phyloP scores from a whole-genome alignment of 1,140 invertebrate genomes.

The Branchinecta lindahli region DNA sequence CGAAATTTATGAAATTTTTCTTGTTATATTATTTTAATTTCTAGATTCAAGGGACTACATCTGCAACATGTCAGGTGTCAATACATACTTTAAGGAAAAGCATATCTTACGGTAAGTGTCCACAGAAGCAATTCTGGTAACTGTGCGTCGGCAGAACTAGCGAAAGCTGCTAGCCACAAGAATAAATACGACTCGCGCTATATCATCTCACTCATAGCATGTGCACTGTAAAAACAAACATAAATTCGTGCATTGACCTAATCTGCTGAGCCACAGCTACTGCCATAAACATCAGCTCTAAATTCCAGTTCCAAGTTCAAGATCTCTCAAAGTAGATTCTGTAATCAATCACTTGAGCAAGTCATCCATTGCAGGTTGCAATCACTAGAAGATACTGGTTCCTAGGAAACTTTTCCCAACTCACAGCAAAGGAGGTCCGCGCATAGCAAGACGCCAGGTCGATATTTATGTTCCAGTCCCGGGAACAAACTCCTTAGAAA shows the following conservation, averaged over 20 bases:
- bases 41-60: no score
- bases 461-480: neutral
- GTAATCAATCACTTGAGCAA: neutral
- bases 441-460: conserved; percentile 7
- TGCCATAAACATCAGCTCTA: neutral
- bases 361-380: neutral
- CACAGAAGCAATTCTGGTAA: no score
- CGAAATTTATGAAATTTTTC: no score
- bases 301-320: neutral
- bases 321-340: neutral
- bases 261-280: neutral
- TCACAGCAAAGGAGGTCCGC: neutral
- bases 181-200: neutral
- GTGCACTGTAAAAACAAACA: neutral
- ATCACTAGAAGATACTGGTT: conserved; percentile 3
- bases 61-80: no score
- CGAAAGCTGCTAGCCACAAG: no score
- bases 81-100: no score
- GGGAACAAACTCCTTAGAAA: no score
- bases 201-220: neutral
- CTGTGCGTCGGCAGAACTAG: no score
- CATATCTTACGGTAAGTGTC: no score
- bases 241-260: neutral
- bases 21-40: no score
- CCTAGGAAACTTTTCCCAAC: neutral